Conservation (phyloP, 2,113 vertebrate genomes). For the Mus pahari region DNA sequence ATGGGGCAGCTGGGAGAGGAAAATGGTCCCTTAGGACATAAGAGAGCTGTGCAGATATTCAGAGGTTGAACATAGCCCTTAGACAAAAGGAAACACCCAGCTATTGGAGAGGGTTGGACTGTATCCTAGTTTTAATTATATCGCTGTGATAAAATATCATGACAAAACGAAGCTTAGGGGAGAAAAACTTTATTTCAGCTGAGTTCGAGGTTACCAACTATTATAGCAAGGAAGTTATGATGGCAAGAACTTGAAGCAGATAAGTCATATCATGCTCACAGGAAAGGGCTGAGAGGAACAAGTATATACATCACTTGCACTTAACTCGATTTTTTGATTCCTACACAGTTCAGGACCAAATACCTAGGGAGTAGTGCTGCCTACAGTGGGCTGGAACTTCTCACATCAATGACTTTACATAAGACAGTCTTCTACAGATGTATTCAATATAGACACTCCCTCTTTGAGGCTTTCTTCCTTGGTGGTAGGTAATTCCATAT, state of each 20-base stretch:
- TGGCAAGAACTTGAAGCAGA: not conserved
- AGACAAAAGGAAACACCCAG: slow-evolving; percentile 2
- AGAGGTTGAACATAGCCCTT: not conserved
- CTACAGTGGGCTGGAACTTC: not conserved
- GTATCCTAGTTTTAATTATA: not conserved
- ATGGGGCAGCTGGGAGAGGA: not conserved
- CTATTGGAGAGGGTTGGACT: not conserved
- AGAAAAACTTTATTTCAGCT: not conserved
- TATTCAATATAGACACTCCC: not conserved
- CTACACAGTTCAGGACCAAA: not conserved
- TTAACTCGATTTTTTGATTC: not conserved
- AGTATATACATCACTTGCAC: not conserved
- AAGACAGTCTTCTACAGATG: not conserved
- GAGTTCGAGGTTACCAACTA: not conserved
- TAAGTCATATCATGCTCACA: not conserved
- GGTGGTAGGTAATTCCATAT: not conserved
- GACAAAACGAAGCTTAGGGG: not conserved
- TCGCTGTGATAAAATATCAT: not conserved
- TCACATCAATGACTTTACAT: not conserved
- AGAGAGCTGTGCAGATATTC: not conserved
- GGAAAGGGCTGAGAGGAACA: not conserved
- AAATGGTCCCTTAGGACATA: not conserved
- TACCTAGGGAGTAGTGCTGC: not conserved
- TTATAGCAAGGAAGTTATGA: not conserved
- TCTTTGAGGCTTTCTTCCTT: not conserved